Evolutionary conservation across 2,888 invertebrate genomes (phyloP).

Genomic region (Leucoma salicis): DNA sequence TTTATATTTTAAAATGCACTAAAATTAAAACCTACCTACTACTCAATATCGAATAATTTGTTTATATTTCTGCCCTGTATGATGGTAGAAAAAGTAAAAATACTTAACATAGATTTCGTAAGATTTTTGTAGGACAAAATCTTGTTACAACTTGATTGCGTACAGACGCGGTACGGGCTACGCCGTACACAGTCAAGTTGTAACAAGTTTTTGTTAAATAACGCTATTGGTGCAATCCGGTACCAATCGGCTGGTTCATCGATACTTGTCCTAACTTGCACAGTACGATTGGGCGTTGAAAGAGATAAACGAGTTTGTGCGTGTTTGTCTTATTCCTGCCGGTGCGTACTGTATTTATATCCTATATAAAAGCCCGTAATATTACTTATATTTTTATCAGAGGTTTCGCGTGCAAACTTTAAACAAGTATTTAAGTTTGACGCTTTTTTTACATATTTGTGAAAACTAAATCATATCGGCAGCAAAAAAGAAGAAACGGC

Average conservation of each 20-base stretch:
- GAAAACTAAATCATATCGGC: slow-evolving; percentile 25
- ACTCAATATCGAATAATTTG: background rate
- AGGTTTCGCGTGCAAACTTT: slow-evolving; percentile 20
- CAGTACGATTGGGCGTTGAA: background rate
- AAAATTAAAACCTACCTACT: background rate
- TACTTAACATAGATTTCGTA: too few species aligned
- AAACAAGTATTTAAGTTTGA: slow-evolving; percentile 14
- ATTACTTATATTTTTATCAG: slow-evolving; percentile 14
- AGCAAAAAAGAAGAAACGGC: slow-evolving; percentile 29
- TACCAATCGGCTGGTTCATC: slow-evolving; percentile 1
- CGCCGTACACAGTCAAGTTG: background rate
- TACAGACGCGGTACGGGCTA: background rate
- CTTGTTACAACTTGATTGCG: background rate
- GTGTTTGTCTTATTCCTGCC: slow-evolving; percentile 1
- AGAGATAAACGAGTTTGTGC: background rate
- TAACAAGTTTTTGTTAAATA: background rate
- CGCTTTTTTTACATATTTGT: slow-evolving; percentile 9
- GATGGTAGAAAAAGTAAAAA: background rate
- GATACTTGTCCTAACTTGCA: background rate
- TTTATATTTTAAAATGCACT: background rate
- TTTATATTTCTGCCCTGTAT: background rate
- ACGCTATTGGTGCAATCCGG: slow-evolving; percentile 1
- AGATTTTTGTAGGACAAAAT: too few species aligned
- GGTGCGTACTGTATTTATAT: background rate
- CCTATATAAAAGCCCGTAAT: slow-evolving; percentile 1